Evolutionary conservation across 1,140 invertebrate species (phyloP).

Genomic region (Camponotus vicinus): DNA sequence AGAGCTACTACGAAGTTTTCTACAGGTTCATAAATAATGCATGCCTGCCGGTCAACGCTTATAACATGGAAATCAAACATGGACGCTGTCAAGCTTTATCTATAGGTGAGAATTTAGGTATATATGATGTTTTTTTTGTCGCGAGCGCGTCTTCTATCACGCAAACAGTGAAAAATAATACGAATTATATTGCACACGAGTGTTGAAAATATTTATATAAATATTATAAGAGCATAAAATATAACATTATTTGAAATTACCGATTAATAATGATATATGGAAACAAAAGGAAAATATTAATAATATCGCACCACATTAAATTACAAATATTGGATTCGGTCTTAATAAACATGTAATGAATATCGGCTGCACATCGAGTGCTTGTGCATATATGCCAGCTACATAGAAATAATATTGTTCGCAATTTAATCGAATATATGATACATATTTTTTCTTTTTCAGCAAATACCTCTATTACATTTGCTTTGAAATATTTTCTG

Average conservation of each 20-base stretch:
- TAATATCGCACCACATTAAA: neutral
- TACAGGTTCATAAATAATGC: constrained; percentile 46
- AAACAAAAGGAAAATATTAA: neutral
- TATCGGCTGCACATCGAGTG: neutral
- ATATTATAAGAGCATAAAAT: neutral
- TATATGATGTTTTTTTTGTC: neutral
- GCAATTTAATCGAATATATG: neutral
- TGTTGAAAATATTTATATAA: neutral
- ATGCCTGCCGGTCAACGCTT: constrained; percentile 30
- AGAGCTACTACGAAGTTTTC: neutral
- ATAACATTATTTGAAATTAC: constrained; percentile 8
- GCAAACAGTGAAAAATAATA: neutral
- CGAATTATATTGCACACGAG: neutral
- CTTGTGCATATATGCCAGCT: neutral
- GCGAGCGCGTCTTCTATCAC: neutral
- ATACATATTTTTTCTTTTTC: neutral
- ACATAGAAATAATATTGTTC: neutral
- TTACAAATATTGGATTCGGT: neutral
- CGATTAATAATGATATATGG: neutral
- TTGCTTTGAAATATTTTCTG: too few species aligned
- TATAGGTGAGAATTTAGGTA: constrained; percentile 5
- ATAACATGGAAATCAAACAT: constrained; percentile 60
- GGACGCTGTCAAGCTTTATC: neutral
- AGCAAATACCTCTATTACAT: neutral
- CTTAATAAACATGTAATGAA: constrained; percentile 27